Evolutionary conservation across 2,888 invertebrate genomes (phyloP), one percentile per base, ranked within the genome.

Genomic region (Melikaiella ostensackeni): DNA sequence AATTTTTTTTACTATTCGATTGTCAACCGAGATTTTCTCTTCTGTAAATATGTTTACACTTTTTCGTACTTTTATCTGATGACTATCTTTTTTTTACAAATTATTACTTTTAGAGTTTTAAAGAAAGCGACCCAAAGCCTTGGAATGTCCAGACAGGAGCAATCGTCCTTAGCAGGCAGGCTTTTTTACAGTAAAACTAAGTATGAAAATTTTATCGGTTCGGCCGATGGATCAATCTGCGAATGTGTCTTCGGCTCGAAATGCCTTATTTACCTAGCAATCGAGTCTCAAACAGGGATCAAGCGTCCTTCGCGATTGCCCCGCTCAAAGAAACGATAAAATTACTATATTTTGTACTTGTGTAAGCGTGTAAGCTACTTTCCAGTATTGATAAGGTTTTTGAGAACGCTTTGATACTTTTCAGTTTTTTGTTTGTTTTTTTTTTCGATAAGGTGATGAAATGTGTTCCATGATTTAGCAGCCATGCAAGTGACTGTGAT

Each of bases 401-500:
- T 80, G 81, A 85, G 75, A 83, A 83, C 82, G 81, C 79, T 84
- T 85, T 80, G 74, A 77, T 79, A 80, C 19, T 82, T 83, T 80
- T 83, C 79, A 64, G 19, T 75, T 78, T 77, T 63, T 77, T 81
- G 57, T 74, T 79, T 79, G 70, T 61, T 77, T 74, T 75, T 66
- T 66, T 66, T 50, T 24, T 74, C 55, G 80, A 46, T 38, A 57
- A 80, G 61, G 86, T 86, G 88, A 87, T 85, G 86, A 88, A 88
- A 88, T 81, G 81, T 84, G 86, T 86, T 85, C 80, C 83, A 85
- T 84, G 83, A 87, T 83, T 85, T 82, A 88, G 88, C 87, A 85
- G 88, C 88, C 88, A 86, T 86, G 83, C 80, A 85, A 85, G 85
- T 87, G 89, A 89, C 89, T 89, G 89, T 89, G 89, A 89, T 89